Evolutionary conservation across 2,797 vertebrate species (phyloP).

Genomic region (Pogoniulus pusillus): DNA sequence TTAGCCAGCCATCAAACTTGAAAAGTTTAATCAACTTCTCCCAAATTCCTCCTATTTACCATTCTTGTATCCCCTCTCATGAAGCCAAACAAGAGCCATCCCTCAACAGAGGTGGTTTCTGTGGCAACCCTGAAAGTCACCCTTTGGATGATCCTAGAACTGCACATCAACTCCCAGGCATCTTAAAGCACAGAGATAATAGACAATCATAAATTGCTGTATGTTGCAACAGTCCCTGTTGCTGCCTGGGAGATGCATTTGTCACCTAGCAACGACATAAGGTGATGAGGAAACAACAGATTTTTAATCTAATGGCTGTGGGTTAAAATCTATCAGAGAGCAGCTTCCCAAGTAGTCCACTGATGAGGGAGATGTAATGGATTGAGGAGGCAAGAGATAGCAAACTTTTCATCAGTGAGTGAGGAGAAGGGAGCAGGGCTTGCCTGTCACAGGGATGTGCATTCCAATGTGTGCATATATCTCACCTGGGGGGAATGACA

Average conservation of each 20-base stretch:
- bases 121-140: not conserved
- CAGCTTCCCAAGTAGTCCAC: not conserved
- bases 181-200: not conserved
- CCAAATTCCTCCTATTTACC: not conserved
- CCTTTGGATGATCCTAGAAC: not conserved
- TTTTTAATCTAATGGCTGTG: slow-evolving; percentile 13
- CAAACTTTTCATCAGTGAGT: not conserved
- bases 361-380: not conserved
- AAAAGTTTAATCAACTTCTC: not conserved
- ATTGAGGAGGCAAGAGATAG: not conserved
- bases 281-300: slow-evolving; percentile 42
- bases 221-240: not conserved
- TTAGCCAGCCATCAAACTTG: not conserved
- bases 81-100: not conserved
- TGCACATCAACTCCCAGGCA: not conserved
- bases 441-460: not conserved
- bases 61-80: not conserved
- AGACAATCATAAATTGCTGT: slow-evolving; percentile 23
- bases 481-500: fast-evolving
- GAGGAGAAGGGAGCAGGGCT: not conserved
- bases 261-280: slow-evolving; percentile 60
- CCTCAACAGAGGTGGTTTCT: not conserved
- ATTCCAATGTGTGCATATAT: not conserved
- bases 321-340: slow-evolving; percentile 10
- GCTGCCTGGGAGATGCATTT: slow-evolving; percentile 49